Percentiles rank a stretch among this genome's conserved stretches.
phyloP scores from a whole-genome alignment of 2,797 vertebrate species.

The Acomys russatus region DNA sequence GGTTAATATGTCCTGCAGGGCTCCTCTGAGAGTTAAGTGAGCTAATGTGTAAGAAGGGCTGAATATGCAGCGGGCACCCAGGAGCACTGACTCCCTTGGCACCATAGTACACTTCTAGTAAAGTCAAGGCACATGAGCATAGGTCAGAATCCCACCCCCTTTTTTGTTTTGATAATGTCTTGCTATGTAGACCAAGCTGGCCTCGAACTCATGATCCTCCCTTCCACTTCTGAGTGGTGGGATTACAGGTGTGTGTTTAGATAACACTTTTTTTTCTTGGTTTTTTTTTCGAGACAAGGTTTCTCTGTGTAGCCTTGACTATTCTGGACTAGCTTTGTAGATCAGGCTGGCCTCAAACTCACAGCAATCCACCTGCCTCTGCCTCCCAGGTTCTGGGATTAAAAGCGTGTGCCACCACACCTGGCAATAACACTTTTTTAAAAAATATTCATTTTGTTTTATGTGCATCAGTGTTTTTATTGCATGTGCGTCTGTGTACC shows the following conservation, averaged over 20 bases:
- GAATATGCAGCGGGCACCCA: not conserved
- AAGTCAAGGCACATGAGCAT: not conserved
- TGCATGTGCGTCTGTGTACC: not conserved
- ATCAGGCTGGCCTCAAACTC: no score
- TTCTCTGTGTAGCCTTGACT: no score
- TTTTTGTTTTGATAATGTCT: not conserved
- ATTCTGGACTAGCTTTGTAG: no score
- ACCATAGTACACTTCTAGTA: not conserved
- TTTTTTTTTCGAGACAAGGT: no score
- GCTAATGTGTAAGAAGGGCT: not conserved
- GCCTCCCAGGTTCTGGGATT: no score
- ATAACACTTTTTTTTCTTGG: not conserved
- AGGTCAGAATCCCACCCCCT: not conserved
- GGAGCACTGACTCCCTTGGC: not conserved
- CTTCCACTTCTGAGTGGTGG: not conserved
- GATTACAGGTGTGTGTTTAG: not conserved
- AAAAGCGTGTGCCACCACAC: no score
- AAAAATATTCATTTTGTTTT: not conserved
- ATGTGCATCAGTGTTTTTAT: not conserved
- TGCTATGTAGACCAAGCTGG: not conserved
- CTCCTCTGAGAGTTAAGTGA: conserved; percentile 9
- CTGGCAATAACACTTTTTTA: no score
- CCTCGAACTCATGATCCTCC: not conserved
- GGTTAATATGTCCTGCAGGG: not conserved
- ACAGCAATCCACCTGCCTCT: no score